phyloP scores from a whole-genome alignment of 1,140 invertebrate genomes.

The Heliothis virescens region DNA sequence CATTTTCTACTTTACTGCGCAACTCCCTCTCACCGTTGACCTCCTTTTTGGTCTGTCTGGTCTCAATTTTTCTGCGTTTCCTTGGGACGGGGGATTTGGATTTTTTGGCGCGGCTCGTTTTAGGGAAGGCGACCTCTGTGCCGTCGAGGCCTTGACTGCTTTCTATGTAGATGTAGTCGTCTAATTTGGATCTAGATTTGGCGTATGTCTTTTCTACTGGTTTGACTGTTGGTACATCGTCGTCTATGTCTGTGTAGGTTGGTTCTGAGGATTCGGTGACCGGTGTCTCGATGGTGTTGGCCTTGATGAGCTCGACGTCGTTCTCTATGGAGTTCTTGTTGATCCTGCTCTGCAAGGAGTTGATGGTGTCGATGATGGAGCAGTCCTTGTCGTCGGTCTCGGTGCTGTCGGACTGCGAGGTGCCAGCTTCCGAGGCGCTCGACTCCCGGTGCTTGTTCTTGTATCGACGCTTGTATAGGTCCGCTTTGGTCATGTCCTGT shows the following conservation, averaged over 20 bases:
- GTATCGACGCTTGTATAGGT: conserved; percentile 78
- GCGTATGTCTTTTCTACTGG: conserved; percentile 81
- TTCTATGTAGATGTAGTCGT: conserved; percentile 81
- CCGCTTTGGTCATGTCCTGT: conserved; percentile 83
- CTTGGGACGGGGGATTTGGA: conserved; percentile 69
- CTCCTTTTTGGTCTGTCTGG: conserved; percentile 34
- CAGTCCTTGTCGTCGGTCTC: conserved; percentile 61
- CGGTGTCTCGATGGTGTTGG: conserved; percentile 75
- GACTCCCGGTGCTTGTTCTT: conserved; percentile 76
- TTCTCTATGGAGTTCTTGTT: conserved; percentile 79
- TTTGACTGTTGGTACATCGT: conserved; percentile 76
- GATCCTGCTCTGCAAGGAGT: conserved; percentile 76
- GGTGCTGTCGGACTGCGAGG: conserved; percentile 57
- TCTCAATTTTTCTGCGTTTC: conserved; percentile 67
- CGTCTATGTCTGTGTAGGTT: conserved; percentile 68
- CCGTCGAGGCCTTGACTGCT: conserved; percentile 77
- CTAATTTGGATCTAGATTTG: conserved; percentile 78
- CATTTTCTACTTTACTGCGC: conserved; percentile 56
- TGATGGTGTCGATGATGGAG: conserved; percentile 72
- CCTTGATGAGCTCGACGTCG: conserved; percentile 78
- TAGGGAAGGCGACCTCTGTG: conserved; percentile 78
- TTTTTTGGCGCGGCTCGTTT: conserved; percentile 68
- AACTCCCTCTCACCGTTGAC: conserved; percentile 57
- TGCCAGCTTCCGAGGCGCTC: conserved; percentile 63
- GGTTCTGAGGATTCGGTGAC: conserved; percentile 65